These are phyloP conservation scores for Rousettus leschenaultii DNA, from an alignment of 2,113 vertebrate genomes.

Conservation along the genomic window DNA sequence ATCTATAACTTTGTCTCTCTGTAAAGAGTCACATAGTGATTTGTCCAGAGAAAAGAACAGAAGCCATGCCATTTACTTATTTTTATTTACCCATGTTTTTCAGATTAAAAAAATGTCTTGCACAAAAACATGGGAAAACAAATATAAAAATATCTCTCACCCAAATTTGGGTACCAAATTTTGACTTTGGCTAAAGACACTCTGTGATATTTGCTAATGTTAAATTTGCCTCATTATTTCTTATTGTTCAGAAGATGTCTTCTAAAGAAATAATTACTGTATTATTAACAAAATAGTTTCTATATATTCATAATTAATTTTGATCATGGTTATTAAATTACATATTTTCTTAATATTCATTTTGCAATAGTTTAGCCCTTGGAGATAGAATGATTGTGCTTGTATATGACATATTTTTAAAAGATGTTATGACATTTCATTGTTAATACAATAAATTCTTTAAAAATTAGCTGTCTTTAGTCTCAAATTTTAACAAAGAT, in stretches of 20 bases:
- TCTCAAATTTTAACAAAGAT: background rate
- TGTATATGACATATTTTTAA: background rate
- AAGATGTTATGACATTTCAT: conserved; percentile 18
- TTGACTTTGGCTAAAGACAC: background rate
- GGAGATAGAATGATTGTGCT: background rate
- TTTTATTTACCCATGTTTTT: background rate
- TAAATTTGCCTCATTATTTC: background rate
- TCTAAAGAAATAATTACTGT: background rate
- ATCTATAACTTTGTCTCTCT: background rate
- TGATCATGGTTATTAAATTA: background rate
- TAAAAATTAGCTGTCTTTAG: conserved; percentile 9
- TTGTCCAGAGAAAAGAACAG: background rate
- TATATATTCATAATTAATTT: background rate
- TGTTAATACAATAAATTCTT: conserved; percentile 32
- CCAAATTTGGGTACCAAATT: background rate
- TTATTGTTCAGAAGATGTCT: background rate
- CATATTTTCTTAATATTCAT: conserved; percentile 1
- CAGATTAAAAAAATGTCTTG: background rate
- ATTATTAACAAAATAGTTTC: background rate
- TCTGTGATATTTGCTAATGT: background rate
- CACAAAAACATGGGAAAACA: background rate
- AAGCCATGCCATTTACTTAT: background rate
- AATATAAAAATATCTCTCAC: background rate
- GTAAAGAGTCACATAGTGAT: background rate
- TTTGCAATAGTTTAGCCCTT: background rate